A percentile compares a stretch with the other conserved stretches of the same genome.
phyloP scores from a whole-genome alignment of 2,888 invertebrate species.

The Coenonympha arcania region DNA sequence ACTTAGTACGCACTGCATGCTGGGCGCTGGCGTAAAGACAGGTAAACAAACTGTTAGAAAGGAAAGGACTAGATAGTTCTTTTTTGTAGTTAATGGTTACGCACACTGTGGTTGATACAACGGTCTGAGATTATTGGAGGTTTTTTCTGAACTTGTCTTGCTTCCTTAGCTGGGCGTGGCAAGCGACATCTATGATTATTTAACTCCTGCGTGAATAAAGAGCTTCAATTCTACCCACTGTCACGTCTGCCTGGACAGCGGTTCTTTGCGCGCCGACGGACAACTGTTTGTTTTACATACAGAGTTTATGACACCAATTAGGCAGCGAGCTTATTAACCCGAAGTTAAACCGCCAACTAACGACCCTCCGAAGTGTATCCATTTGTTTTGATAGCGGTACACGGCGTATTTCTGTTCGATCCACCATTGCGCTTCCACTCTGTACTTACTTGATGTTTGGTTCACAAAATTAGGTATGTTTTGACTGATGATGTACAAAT shows the following conservation, averaged over 20 bases:
- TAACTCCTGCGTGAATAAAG: too few relatives aligned
- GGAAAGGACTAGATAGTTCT: too few relatives aligned
- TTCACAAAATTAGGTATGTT: slow-evolving; percentile 14
- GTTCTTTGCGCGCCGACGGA: not conserved
- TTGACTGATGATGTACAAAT: slow-evolving; percentile 11
- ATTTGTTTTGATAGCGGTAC: slow-evolving; percentile 15
- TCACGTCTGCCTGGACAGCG: not conserved
- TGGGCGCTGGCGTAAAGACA: too few relatives aligned
- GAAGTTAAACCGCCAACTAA: slow-evolving; percentile 44
- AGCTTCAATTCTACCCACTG: not conserved
- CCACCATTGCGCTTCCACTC: not conserved
- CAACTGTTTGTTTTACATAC: slow-evolving; percentile 62
- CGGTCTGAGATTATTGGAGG: too few relatives aligned
- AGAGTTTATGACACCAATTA: slow-evolving; percentile 65
- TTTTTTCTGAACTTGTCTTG: too few relatives aligned
- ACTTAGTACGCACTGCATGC: too few relatives aligned
- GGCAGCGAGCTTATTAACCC: slow-evolving; percentile 60
- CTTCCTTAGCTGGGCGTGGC: too few relatives aligned
- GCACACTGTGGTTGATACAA: too few relatives aligned
- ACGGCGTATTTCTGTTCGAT: slow-evolving; percentile 11
- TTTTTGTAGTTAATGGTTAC: too few relatives aligned
- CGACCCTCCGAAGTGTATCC: slow-evolving; percentile 13
- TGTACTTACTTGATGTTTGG: not conserved
- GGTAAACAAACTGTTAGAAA: too few relatives aligned
- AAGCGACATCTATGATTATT: too few relatives aligned